Percentiles rank a stretch among this genome's conserved stretches.
These are phyloP conservation scores for Galerucella pusilla DNA, from an alignment of 2,888 invertebrate genomes.

Conservation along the genomic window DNA sequence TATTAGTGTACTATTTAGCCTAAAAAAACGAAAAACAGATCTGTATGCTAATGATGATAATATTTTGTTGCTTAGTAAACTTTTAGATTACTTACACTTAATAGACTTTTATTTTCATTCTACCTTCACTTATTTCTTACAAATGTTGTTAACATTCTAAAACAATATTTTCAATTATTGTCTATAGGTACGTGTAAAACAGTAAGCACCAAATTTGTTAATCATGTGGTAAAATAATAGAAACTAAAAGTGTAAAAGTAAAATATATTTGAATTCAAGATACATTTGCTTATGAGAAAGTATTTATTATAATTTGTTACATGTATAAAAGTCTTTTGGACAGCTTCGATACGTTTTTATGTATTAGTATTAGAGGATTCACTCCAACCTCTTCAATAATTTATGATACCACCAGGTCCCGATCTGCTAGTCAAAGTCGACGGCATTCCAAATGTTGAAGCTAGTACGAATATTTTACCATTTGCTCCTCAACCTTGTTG, in stretches of 20 bases:
- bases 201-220: neutral
- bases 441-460: too few relatives aligned
- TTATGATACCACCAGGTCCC: too few relatives aligned
- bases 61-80: neutral
- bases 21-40: too few relatives aligned
- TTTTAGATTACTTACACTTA: too few relatives aligned
- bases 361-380: too few relatives aligned
- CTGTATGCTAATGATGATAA: neutral
- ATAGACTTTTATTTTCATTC: neutral
- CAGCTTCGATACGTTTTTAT: too few relatives aligned
- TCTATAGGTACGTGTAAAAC: neutral
- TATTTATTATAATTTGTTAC: neutral
- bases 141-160: neutral
- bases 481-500: too few relatives aligned
- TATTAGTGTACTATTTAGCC: too few relatives aligned
- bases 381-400: too few relatives aligned
- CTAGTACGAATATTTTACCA: too few relatives aligned
- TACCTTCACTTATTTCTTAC: neutral
- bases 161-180: neutral
- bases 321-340: too few relatives aligned
- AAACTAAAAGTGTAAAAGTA: neutral
- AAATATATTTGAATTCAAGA: neutral
- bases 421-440: too few relatives aligned
- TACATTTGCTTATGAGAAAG: neutral
- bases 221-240: neutral